phyloP scores from a whole-genome alignment of 2,888 invertebrate genomes.

The Campoplex nolae region DNA sequence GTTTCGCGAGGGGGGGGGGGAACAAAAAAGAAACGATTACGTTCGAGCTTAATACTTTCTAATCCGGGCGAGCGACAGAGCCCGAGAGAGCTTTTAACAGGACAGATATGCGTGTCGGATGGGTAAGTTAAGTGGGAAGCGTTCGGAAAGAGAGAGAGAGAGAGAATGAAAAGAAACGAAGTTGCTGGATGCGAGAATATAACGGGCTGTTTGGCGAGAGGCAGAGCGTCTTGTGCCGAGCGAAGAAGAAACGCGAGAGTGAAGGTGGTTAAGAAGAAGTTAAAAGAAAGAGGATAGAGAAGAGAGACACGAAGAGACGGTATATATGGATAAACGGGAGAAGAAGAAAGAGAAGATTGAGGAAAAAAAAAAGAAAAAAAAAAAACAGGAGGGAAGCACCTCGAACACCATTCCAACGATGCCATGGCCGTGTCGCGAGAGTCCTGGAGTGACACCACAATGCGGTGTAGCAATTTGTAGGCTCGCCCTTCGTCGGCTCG shows the following conservation, averaged over 20 bases:
- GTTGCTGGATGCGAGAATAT: conserved; percentile 17
- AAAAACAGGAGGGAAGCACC: conserved; percentile 65
- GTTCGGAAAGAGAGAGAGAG: neutral
- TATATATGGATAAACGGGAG: conserved; percentile 22
- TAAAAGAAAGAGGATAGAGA: conserved; percentile 40
- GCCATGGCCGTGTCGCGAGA: conserved; percentile 84
- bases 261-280: conserved; percentile 29
- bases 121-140: conserved; percentile 20
- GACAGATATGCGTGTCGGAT: conserved; percentile 24
- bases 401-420: conserved; percentile 84
- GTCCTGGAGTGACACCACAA: conserved; percentile 84
- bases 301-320: conserved; percentile 56
- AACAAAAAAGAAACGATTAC: neutral
- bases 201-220: conserved; percentile 7
- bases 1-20: neutral
- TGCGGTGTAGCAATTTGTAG: conserved; percentile 85
- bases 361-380: conserved; percentile 55
- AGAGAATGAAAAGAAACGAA: neutral
- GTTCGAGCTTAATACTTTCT: neutral
- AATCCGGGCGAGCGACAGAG: neutral
- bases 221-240: neutral
- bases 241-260: neutral
- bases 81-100: neutral
- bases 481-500: conserved; percentile 80
- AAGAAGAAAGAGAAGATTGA: conserved; percentile 53